Percentiles rank a stretch among this genome's conserved stretches.
These are phyloP conservation scores for Eucriotettix oculatus DNA, from an alignment of 2,888 invertebrate genomes.

Conservation along the genomic window DNA sequence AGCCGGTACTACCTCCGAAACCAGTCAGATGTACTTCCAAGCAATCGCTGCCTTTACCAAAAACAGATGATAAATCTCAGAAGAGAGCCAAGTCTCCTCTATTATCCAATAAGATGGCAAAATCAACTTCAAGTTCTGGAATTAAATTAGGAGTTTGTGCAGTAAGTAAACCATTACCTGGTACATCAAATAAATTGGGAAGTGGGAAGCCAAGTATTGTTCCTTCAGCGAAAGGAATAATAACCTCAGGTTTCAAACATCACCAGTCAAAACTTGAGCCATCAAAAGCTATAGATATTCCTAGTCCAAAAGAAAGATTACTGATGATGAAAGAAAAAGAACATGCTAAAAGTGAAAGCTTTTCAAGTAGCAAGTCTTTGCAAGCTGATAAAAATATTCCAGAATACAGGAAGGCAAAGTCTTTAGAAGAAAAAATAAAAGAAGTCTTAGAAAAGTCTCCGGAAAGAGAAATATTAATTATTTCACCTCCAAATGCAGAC, in stretches of 20 bases:
- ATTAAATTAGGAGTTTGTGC: neutral
- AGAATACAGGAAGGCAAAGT: neutral
- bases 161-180: neutral
- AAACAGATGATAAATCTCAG: neutral
- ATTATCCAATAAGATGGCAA: neutral
- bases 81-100: neutral
- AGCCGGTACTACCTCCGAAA: slow-evolving; percentile 25
- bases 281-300: neutral
- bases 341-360: neutral
- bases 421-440: neutral
- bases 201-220: neutral
- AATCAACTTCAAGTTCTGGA: neutral
- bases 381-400: neutral
- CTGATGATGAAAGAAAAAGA: neutral
- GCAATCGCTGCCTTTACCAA: neutral
- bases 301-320: neutral
- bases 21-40: neutral
- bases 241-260: neutral
- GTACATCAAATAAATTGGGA: neutral
- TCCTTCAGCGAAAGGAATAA: neutral
- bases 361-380: neutral
- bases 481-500: neutral
- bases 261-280: neutral
- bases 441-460: neutral
- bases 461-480: neutral